Evolutionary conservation across 2,113 vertebrate species (phyloP), one percentile per base, ranked within the genome.

Genomic region (Apodemus speciosus): DNA sequence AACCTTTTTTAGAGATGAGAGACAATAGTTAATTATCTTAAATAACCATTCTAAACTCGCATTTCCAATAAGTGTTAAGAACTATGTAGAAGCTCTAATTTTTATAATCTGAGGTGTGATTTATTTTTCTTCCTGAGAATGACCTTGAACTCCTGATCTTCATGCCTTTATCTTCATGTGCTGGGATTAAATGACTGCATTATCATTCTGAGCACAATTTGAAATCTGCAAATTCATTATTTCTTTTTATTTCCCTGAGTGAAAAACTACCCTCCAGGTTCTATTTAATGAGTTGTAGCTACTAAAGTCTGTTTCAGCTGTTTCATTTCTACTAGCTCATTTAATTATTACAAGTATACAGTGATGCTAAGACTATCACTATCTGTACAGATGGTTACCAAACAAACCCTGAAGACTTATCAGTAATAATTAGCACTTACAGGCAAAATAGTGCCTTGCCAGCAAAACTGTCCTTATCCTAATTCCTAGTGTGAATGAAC

Each of bases 251-350:
- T 88, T 93, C 56, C 27, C 43, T 84, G n/a, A 38, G 40, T 35
- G 3, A 35, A 46, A 66, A 72, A 20, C 6, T 64, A 75, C 21
- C 30, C 3, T 72, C 1, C 25, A 84, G 77, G 18, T 72, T 91
- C 3, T 68, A 80, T 43, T 66, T 46, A 56, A 58, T 79, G 49
- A 4, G 11, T 85, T 56, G 35, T 20, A 66, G 75, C 32, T 76
- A 40, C 2, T 60, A 73, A 92, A 51, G 89, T 9, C 2, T 85
- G 0, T 58, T 56, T 43, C 79, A 89, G 3, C 27, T 80, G 35
- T 6, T 90, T 92, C 73, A 62, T 85, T 90, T 93, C 49, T 88
- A 43, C 1, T 43, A 68, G 35, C 16, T 88, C 38, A 90, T 64
- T 80, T 84, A 88, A 84, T 80, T n/a, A 62, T 62, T 46, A 77